phyloP scores from a whole-genome alignment of 2,113 vertebrate species.

The Sander lucioperca region DNA sequence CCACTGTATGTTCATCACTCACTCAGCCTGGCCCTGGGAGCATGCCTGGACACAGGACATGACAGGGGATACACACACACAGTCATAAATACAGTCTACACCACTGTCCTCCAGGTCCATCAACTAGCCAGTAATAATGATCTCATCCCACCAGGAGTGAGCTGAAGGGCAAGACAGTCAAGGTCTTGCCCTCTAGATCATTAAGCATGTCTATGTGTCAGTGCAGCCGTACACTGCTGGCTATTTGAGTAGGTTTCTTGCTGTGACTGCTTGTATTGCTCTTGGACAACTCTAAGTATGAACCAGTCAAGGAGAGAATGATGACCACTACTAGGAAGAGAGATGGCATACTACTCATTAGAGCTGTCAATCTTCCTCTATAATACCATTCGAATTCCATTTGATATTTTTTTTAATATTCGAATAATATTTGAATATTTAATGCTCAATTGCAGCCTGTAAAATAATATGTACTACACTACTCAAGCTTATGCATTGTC shows the following conservation, averaged over 20 bases:
- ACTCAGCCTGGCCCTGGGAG: constrained; percentile 65
- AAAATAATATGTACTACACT: too few relatives aligned
- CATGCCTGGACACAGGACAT: constrained; percentile 69
- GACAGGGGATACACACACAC: constrained; percentile 71
- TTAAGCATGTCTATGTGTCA: constrained; percentile 16
- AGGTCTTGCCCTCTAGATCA: constrained; percentile 59
- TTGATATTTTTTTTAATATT: too few relatives aligned
- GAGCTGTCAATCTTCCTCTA: too few relatives aligned
- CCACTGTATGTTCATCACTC: constrained; percentile 78
- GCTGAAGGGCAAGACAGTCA: constrained; percentile 68
- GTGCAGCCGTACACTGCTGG: constrained; percentile 3
- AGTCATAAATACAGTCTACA: constrained; percentile 70
- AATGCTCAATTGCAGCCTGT: too few relatives aligned
- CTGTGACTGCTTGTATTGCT: constrained; percentile 5
- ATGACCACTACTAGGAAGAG: constrained; percentile 23
- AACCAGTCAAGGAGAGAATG: constrained; percentile 47
- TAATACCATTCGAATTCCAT: too few relatives aligned
- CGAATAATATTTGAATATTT: too few relatives aligned
- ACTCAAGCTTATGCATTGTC: too few relatives aligned
- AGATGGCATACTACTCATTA: not conserved
- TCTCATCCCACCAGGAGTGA: constrained; percentile 75
- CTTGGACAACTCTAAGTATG: constrained; percentile 25
- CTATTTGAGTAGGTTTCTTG: constrained; percentile 26
- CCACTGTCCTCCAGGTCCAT: constrained; percentile 70
- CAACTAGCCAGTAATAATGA: constrained; percentile 77